Base-by-base conservation (phyloP, 1,140 invertebrate species). In the Drosophila fuyamai region DNA sequence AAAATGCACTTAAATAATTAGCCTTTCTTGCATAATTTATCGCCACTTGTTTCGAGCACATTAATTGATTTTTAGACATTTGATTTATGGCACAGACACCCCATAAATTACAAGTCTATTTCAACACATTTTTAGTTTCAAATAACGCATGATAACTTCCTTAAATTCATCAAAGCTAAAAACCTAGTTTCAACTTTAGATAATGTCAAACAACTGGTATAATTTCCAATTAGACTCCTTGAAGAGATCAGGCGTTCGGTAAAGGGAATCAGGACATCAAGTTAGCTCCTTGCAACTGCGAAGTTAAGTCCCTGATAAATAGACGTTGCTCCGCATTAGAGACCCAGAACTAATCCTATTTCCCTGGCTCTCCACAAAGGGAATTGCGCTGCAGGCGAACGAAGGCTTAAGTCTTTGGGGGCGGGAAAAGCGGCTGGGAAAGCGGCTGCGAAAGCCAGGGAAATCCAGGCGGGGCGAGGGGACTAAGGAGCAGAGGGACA, bases 291-390 rank as follows among this genome's bases (percentile, higher is more conserved):
- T 38, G 9, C 29, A 40, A 14, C 27, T 71, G 36, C 32, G 36
- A 36, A 70, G 43, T 41, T 41, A 57, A 71, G 29, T 50, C 67
- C 66, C 43, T 71, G 65, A 71, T 71, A 71, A 71, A 71, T 71
- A 57, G 43, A 57, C 14, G 59, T 38, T 29, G 27, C 58, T 36
- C 47, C 48, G 29, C 44, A 44, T 65, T 48, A 6, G 10, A 4
- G 43, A 66, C 38, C 61, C 47, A 27, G 61, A 66, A 53, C 65
- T 46, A 71, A 70, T 29, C 65, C 65, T 38, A 71, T 41, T 70
- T 29, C 51, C 35, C 44, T 29, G 36, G 44, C 43, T 38, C 16
- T 35, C 8, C 43, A 70, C 65, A 50, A 50, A 68, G 67, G 53
- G 51, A 57, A 71, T 68, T 36, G 27, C 29, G 36, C 51, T 71